Base-by-base conservation (phyloP, 1,140 invertebrate species). In the Rhysida immarginata region DNA sequence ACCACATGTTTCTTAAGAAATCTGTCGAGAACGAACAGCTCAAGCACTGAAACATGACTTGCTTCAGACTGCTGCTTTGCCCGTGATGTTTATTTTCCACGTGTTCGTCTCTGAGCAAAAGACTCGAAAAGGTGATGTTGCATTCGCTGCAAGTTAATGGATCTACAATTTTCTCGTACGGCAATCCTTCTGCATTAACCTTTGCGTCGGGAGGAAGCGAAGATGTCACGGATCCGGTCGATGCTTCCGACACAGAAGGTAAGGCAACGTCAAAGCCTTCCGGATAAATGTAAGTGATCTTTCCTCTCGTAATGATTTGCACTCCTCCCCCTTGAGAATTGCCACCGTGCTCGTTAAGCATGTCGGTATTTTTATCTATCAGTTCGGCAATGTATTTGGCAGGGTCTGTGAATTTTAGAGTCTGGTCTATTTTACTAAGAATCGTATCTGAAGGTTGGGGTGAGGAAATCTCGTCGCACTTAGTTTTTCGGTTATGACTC, bases 361-460 rank as follows among this genome's bases (percentile, higher is more conserved):
- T 51, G 24, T 51, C 49, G 20, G 24, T 11, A 27, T 51, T 51
- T 26, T 51, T 24, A 25, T 51, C 24, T 8, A 51, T 51, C 20
- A 51, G 20, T 51, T 51, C 49, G 3, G 49, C 23, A 16, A 51
- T 51, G 49, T 51, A 51, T 51, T 51, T 51, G 13, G 49, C 49
- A 27, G 49, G 49, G 20, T 51, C 49, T 13, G 49, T 51, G 26
- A 26, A 51, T 20, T 51, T 51, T n/a, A 51, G 49, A 11, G 11
- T 51, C 20, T 21, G 49, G 20, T 51, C 49, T 5, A 51, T 51
- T 27, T 24, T 51, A 35, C 29, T 35, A 8, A 35, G 29, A 5
- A 35, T 16, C 16, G 29, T 8, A 16, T 35, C 29, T 35, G 29
- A 8, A 8, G 29, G 29, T 8, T 5, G 29, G 5, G 29, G 29